These are phyloP conservation scores for Malachius bipustulatus DNA, from an alignment of 2,888 invertebrate species.

Conservation along the genomic window DNA sequence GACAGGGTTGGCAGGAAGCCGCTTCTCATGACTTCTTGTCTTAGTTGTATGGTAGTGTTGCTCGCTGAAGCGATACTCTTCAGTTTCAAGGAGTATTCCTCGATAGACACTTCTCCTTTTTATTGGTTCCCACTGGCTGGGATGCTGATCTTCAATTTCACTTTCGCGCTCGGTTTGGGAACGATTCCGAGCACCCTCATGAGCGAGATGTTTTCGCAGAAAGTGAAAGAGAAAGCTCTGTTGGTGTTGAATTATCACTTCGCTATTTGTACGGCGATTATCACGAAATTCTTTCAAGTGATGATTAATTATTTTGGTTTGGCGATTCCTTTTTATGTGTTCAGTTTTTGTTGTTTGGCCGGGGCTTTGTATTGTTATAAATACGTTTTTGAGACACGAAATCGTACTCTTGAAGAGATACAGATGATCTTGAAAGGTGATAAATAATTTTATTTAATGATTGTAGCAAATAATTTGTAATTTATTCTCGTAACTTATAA, in stretches of 20 bases:
- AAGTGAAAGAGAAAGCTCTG: conserved; percentile 26
- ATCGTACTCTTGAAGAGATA: too few species aligned
- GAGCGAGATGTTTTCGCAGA: too few species aligned
- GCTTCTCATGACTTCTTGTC: conserved; percentile 23
- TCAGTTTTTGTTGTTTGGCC: too few species aligned
- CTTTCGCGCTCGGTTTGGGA: too few species aligned
- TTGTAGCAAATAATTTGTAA: too few species aligned
- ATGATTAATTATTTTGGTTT: conserved; percentile 24
- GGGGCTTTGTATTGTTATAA: too few species aligned
- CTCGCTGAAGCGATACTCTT: conserved; percentile 24
- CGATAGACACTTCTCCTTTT: conserved; percentile 18
- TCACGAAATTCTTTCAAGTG: conserved; percentile 26
- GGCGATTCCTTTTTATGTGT: conserved; percentile 26
- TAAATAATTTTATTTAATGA: too few species aligned
- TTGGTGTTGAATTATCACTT: conserved; percentile 22
- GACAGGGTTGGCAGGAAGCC: conserved; percentile 27
- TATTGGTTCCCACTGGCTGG: conserved; percentile 25
- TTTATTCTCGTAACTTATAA: too few species aligned
- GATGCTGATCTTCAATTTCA: too few species aligned
- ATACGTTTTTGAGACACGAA: too few species aligned
- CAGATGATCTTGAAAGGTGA: too few species aligned
- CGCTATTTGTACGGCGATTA: conserved; percentile 20
- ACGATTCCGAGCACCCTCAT: too few species aligned
- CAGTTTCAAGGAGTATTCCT: conserved; percentile 19
- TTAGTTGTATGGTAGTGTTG: conserved; percentile 22